Percentiles rank a stretch among this genome's conserved stretches.
Conservation (phyloP, 2,797 vertebrate species). For the Hippopotamyrus pictus region DNA sequence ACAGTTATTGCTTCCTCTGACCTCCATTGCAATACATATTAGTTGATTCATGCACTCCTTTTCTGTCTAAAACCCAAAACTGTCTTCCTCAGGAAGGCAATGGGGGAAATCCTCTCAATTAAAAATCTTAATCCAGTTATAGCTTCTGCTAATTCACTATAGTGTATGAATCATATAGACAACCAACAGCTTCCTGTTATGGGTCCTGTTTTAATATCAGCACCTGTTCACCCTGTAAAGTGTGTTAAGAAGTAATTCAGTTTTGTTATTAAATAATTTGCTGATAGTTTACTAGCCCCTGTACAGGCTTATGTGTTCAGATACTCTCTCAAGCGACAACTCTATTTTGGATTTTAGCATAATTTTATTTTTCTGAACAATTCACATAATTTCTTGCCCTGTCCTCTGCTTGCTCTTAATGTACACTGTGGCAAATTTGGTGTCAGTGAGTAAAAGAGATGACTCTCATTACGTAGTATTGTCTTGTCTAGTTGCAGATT, state of each 20-base stretch:
- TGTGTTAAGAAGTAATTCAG: neutral
- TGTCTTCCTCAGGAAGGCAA: slow-evolving; percentile 2
- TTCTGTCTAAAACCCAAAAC: neutral
- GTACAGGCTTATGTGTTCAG: neutral
- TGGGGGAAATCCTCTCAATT: neutral
- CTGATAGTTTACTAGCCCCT: neutral
- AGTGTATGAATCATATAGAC: neutral
- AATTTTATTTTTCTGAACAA: slow-evolving; percentile 17
- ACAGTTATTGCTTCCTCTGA: neutral
- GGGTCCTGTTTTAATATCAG: neutral
- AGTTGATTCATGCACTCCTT: neutral
- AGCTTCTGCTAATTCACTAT: neutral
- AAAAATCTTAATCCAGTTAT: neutral
- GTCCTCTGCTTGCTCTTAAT: slow-evolving; percentile 46
- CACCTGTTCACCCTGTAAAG: neutral
- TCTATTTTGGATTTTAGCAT: slow-evolving; percentile 39
- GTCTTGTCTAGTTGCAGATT: neutral
- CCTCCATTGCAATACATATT: neutral
- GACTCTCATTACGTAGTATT: neutral
- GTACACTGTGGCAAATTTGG: slow-evolving; percentile 35
- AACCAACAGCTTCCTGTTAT: neutral
- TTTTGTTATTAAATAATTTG: neutral
- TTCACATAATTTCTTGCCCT: slow-evolving; percentile 42
- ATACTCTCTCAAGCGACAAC: neutral
- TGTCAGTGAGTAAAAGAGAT: neutral